Base-by-base conservation (phyloP, 2,888 invertebrate genomes). In the Neria commutata region DNA sequence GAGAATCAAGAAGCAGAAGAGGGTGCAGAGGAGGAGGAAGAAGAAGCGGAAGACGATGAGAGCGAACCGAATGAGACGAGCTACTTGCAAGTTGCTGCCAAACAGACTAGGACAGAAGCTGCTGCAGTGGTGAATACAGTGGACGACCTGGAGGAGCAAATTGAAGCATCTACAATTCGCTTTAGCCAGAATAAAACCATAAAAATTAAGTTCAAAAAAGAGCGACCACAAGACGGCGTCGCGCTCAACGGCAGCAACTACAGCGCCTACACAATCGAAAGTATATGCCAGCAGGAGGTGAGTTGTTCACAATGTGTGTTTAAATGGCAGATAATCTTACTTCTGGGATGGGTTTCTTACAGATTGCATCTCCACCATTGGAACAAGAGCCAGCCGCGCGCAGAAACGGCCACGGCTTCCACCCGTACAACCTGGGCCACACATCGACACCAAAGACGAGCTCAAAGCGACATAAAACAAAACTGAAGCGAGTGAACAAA, bases 201-300 rank as follows among this genome's bases (percentile, higher is more conserved):
- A 1, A 82, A 81, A 66, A 81, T 82, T 40, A 82, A 81, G 61
- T 82, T 81, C 47, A 80, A 74, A 58, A 79, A 79, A 57, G 79
- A 79, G 25, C 74, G 67, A 50, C 57, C 65, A 2, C 54, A 23
- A 14, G 49, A 58, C 11, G 60, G 58, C 14, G 63, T 57, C 26
- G 70, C 78, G 5, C 65, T 70, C 1, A 74, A 76, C 55, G 78
- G 79, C 61, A 74, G 70, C 66, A 74, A 76, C 56, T 79, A 77
- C 54, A 76, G 76, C 64, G 78, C 77, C 57, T 79, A 79, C 26
- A 77, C 75, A 16, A 79, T 80, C 54, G 79, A 79, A 34, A 75
- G 73, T 53, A 71, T 69, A 54, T 78, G 73, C 56, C 72, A 68
- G 50, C 66, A 70, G 49, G 72, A 72, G 5, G 46, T 14, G 11